Evolutionary conservation across 2,888 invertebrate species (phyloP).

Genomic region (Caenorhabditis zanzibari): DNA sequence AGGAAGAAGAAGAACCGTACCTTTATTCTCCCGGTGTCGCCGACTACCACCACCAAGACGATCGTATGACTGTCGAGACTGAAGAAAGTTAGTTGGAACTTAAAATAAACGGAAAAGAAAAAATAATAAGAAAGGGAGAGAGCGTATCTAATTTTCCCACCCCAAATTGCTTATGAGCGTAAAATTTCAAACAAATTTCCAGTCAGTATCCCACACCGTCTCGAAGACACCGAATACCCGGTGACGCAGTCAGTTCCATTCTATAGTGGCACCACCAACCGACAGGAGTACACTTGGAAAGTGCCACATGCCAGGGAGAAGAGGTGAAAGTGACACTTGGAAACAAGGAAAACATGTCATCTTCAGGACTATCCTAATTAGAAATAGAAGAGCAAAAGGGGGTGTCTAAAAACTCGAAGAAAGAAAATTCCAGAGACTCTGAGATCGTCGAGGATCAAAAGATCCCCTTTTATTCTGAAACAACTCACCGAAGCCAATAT

Average conservation of each 20-base stretch:
- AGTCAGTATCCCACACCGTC: conserved; percentile 44
- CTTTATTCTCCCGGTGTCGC: conserved; percentile 43
- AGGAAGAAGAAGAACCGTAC: conserved; percentile 56
- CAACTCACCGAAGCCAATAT: conserved; percentile 63
- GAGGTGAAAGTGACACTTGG: conserved; percentile 38
- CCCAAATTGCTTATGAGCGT: not conserved
- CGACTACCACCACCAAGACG: conserved; percentile 6
- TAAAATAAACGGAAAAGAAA: not conserved
- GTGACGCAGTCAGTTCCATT: conserved; percentile 55
- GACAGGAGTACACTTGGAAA: conserved; percentile 64
- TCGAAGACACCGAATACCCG: conserved; percentile 51
- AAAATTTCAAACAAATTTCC: conserved; percentile 3
- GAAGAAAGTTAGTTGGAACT: conserved; percentile 30
- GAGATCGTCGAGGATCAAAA: conserved; percentile 27
- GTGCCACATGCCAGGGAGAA: conserved; percentile 42
- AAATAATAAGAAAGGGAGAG: not conserved
- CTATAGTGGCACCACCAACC: conserved; percentile 61
- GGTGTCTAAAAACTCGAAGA: not conserved
- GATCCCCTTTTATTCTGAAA: conserved; percentile 64
- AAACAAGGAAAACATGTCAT: conserved; percentile 25
- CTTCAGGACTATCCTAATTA: not conserved
- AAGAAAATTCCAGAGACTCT: conserved; percentile 8
- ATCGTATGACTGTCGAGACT: conserved; percentile 22
- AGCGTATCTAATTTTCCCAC: conserved; percentile 8
- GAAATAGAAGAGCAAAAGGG: not conserved